These are phyloP conservation scores for Serranochromis macrocephalus DNA, from an alignment of 2,113 vertebrate species.

Conservation along the genomic window DNA sequence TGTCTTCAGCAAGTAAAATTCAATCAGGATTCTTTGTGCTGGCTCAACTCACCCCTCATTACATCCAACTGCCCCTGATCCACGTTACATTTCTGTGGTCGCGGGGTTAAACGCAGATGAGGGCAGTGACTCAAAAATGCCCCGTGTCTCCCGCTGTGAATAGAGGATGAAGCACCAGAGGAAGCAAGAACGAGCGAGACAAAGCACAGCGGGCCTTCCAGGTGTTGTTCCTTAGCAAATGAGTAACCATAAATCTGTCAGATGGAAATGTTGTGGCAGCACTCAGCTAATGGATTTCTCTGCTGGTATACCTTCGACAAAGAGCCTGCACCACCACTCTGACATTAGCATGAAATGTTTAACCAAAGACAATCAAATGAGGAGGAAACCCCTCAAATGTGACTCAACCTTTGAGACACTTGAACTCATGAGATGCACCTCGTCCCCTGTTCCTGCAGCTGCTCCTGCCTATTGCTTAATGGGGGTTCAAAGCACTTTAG, in stretches of 20 bases:
- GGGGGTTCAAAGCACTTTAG: constrained; percentile 23
- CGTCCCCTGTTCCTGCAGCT: not conserved
- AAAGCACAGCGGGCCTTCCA: not conserved
- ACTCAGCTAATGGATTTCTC: constrained; percentile 24
- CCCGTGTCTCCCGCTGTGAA: not conserved
- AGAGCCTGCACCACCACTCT: not conserved
- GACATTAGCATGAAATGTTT: not conserved
- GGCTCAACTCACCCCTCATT: not conserved
- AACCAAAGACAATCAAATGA: not conserved
- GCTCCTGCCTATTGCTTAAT: not conserved
- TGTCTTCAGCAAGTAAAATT: constrained; percentile 1
- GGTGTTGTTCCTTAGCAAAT: not conserved
- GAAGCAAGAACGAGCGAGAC: not conserved
- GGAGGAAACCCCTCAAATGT: not conserved
- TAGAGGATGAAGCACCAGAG: not conserved
- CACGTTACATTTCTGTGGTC: not conserved
- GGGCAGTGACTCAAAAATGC: not conserved
- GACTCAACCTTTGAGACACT: constrained; percentile 2
- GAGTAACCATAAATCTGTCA: constrained; percentile 19
- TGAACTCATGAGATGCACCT: not conserved
- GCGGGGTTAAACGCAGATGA: not conserved
- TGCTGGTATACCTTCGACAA: not conserved
- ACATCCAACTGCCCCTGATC: not conserved
- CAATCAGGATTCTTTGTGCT: not conserved
- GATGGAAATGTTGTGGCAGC: constrained; percentile 9